These are phyloP conservation scores for Boleophthalmus pectinirostris DNA, from an alignment of 2,113 vertebrate species.

Conservation along the genomic window DNA sequence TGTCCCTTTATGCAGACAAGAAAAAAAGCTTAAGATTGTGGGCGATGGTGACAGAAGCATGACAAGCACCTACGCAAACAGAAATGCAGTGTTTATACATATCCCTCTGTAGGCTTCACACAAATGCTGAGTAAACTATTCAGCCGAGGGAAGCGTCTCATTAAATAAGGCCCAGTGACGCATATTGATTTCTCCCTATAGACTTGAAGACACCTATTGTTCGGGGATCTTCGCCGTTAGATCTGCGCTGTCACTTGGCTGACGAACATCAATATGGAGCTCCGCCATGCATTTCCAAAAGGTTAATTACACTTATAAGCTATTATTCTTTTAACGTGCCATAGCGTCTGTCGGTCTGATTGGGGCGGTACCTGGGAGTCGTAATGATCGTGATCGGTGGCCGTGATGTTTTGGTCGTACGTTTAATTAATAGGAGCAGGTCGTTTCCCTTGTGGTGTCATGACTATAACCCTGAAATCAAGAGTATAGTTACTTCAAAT, in stretches of 20 bases:
- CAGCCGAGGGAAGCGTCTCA: slow-evolving; percentile 59
- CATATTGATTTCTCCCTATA: slow-evolving; percentile 61
- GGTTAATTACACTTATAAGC: slow-evolving; percentile 70
- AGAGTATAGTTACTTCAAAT: not conserved
- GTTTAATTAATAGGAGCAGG: slow-evolving; percentile 48
- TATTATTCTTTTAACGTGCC: slow-evolving; percentile 58
- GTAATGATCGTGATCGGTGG: slow-evolving; percentile 1
- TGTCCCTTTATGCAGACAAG: slow-evolving; percentile 34
- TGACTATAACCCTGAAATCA: not conserved
- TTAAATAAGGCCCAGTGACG: slow-evolving; percentile 51
- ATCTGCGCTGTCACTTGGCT: slow-evolving; percentile 44
- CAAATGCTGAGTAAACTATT: slow-evolving; percentile 55
- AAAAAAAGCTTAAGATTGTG: slow-evolving; percentile 10
- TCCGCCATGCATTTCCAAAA: slow-evolving; percentile 47
- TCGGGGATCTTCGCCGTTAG: slow-evolving; percentile 55
- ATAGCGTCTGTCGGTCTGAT: slow-evolving; percentile 32
- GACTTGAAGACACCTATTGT: slow-evolving; percentile 58
- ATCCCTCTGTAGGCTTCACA: slow-evolving; percentile 22
- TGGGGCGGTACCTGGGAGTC: slow-evolving; percentile 28
- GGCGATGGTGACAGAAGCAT: not conserved
- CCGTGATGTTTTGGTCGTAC: slow-evolving; percentile 33
- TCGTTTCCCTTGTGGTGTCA: not conserved
- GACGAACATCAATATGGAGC: slow-evolving; percentile 60
- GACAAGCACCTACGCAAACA: slow-evolving; percentile 8
- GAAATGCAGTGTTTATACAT: slow-evolving; percentile 4